Evolutionary conservation across 2,888 invertebrate species (phyloP).

Genomic region (Lucinisca nassula): DNA sequence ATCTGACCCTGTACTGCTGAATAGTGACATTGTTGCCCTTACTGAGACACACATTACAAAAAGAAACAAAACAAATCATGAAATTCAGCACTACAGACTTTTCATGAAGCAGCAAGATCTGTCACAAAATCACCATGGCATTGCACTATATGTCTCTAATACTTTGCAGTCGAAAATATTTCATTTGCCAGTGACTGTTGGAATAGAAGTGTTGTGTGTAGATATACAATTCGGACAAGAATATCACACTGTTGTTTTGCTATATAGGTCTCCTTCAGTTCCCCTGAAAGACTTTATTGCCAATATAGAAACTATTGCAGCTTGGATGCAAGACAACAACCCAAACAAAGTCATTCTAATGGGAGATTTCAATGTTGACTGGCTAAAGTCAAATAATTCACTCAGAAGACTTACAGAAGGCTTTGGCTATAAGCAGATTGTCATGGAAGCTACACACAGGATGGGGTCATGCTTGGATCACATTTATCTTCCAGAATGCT

Average conservation of each 20-base stretch:
- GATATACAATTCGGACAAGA: neutral
- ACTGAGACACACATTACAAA: slow-evolving; percentile 24
- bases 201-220: slow-evolving; percentile 30
- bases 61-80: neutral
- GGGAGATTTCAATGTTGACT: slow-evolving; percentile 36
- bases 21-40: slow-evolving; percentile 22
- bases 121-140: slow-evolving; percentile 14
- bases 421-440: slow-evolving; percentile 7
- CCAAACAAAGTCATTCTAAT: neutral
- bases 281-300: neutral
- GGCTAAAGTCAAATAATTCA: neutral
- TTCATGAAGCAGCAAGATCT: neutral
- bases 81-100: neutral
- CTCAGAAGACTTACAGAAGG: neutral
- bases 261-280: slow-evolving; percentile 30
- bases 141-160: slow-evolving; percentile 24
- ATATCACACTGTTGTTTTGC: neutral
- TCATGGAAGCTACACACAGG: slow-evolving; percentile 13
- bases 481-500: slow-evolving; percentile 9
- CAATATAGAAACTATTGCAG: neutral
- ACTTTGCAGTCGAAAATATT: neutral
- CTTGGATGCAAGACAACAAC: neutral
- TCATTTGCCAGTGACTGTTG: neutral
- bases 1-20: slow-evolving; percentile 2
- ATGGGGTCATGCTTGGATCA: slow-evolving; percentile 26